Percentiles rank a stretch among this genome's conserved stretches.
Evolutionary conservation across 2,113 vertebrate genomes (phyloP).

Genomic region (Strigops habroptila): DNA sequence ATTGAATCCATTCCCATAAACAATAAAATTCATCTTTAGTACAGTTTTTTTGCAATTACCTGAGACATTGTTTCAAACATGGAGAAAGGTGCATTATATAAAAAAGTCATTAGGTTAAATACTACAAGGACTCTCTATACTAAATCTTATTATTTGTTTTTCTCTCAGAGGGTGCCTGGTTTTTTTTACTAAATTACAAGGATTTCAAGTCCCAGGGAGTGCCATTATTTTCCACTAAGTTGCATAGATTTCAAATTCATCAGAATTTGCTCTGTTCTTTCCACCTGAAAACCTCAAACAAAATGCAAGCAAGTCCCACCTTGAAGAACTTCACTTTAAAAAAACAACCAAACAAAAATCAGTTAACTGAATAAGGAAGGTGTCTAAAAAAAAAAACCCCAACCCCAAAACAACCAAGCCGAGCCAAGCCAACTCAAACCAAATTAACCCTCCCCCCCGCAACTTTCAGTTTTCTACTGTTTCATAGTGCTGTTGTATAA

Average conservation of each 20-base stretch:
- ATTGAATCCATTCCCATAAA: neutral
- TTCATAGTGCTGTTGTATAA: neutral
- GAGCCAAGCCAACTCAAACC: neutral
- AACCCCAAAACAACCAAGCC: neutral
- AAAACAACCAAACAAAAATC: neutral
- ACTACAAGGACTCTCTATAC: neutral
- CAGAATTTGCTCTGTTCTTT: neutral
- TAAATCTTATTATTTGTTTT: neutral
- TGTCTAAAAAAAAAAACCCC: neutral
- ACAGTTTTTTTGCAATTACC: neutral
- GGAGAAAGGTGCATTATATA: neutral
- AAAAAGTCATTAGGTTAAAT: neutral
- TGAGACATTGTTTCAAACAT: neutral
- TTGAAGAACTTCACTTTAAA: neutral
- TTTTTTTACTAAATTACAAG: neutral
- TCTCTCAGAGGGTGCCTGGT: neutral
- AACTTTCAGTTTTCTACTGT: neutral
- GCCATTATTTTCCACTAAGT: neutral
- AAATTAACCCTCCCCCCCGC: accelerated
- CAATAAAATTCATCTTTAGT: neutral
- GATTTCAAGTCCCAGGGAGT: neutral
- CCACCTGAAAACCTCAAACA: neutral
- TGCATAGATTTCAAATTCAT: neutral
- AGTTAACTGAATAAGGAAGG: neutral
- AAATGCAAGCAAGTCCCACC: neutral